These are phyloP conservation scores for Mobula hypostoma DNA, from an alignment of 2,113 vertebrate species.

Conservation along the genomic window DNA sequence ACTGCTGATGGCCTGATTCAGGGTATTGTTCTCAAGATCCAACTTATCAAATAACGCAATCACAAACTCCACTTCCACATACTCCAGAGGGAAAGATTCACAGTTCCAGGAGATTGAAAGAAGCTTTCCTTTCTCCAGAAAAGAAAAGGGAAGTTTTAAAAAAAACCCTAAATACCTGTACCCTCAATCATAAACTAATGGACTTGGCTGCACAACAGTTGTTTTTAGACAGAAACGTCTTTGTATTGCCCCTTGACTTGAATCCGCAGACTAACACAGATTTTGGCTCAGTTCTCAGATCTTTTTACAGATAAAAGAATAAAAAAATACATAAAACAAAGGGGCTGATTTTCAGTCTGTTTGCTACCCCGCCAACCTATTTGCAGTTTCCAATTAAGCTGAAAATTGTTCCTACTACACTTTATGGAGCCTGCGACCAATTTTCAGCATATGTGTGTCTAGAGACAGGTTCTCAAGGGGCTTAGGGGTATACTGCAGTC, in stretches of 20 bases:
- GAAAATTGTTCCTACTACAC: conserved; percentile 26
- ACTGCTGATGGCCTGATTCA: not conserved
- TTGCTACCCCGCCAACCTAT: conserved; percentile 6
- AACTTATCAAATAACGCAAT: not conserved
- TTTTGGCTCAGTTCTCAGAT: conserved; percentile 17
- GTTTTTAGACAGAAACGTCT: conserved; percentile 20
- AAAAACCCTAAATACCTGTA: conserved; percentile 7
- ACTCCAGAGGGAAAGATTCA: not conserved
- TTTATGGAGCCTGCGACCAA: conserved; percentile 18
- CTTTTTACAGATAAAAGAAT: not conserved
- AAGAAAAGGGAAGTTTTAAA: not conserved
- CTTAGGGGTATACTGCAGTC: not conserved
- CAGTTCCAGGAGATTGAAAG: not conserved
- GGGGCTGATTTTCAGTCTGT: conserved; percentile 7
- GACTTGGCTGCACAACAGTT: conserved; percentile 19
- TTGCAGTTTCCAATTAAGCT: conserved; percentile 33
- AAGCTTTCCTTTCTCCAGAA: not conserved
- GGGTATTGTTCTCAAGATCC: not conserved
- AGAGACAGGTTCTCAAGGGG: not conserved
- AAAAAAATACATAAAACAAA: not conserved
- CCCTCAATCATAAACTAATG: conserved; percentile 27
- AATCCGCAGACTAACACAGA: not conserved
- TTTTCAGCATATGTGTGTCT: conserved; percentile 10
- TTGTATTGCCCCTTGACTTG: conserved; percentile 20
- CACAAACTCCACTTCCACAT: not conserved